Evolutionary conservation across 2,113 vertebrate species (phyloP).

Genomic region (Xyrauchen texanus): DNA sequence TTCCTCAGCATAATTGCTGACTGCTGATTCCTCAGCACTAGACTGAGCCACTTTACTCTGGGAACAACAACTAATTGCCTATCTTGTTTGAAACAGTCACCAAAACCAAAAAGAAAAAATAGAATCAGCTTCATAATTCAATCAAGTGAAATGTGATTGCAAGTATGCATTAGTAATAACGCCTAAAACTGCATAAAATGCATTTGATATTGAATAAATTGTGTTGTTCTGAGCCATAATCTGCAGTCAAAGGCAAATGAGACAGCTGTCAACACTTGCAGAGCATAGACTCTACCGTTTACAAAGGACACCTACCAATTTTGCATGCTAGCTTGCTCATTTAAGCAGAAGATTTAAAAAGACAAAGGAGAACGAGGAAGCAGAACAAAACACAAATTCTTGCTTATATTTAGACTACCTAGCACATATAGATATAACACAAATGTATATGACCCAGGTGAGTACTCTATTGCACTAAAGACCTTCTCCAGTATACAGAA

Average conservation of each 20-base stretch:
- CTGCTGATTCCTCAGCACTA: constrained; percentile 4
- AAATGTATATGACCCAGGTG: no score
- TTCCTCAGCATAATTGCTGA: constrained; percentile 5
- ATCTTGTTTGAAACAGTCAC: no score
- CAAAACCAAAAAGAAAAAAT: background rate
- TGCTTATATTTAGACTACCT: no score
- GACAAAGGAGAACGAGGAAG: constrained; percentile 4
- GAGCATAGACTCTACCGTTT: background rate
- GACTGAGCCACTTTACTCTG: background rate
- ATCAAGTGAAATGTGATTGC: background rate
- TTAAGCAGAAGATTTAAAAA: constrained; percentile 47
- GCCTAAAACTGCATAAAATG: constrained; percentile 8
- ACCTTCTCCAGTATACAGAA: no score
- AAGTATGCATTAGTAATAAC: background rate
- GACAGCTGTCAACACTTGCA: constrained; percentile 16
- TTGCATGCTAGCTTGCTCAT: constrained; percentile 34
- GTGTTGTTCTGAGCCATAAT: no score
- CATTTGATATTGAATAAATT: background rate
- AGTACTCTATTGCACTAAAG: no score
- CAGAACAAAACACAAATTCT: background rate
- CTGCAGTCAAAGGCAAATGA: background rate
- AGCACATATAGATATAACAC: no score
- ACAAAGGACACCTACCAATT: constrained; percentile 22
- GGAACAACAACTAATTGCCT: background rate
- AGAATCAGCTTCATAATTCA: background rate